Evolutionary conservation across 2,888 invertebrate genomes (phyloP).

Genomic region (Microplitis deprimator): DNA sequence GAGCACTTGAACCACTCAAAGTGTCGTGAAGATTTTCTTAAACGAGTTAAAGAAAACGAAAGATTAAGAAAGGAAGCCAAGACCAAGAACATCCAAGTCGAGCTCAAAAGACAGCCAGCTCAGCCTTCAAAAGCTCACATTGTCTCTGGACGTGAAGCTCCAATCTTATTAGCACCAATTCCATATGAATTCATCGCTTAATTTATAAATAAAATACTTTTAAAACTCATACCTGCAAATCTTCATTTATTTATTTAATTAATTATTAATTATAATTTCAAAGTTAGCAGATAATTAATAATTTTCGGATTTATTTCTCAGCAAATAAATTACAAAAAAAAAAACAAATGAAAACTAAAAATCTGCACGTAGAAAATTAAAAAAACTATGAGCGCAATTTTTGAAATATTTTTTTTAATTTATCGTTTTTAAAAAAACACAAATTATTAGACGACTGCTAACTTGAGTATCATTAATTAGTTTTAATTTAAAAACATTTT

Average conservation of each 20-base stretch:
- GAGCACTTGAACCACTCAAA: conserved; percentile 99
- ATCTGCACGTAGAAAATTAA: too few species aligned
- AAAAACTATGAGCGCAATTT: too few species aligned
- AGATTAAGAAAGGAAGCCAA: conserved; percentile 88
- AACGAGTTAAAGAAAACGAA: conserved; percentile 94
- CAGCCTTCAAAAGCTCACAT: conserved; percentile 90
- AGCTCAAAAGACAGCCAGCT: conserved; percentile 88
- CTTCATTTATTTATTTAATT: conserved; percentile 51
- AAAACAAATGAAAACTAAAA: too few species aligned
- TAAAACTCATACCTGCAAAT: conserved; percentile 28
- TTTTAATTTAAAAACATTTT: too few species aligned
- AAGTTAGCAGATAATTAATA: too few species aligned
- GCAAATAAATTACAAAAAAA: too few species aligned
- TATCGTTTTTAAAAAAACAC: too few species aligned
- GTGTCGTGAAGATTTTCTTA: conserved; percentile 96
- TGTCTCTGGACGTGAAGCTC: conserved; percentile 85
- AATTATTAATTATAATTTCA: too few species aligned
- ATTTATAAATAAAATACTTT: conserved; percentile 63
- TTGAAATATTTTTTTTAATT: too few species aligned
- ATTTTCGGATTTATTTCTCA: too few species aligned
- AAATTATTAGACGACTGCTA: too few species aligned
- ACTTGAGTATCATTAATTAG: too few species aligned
- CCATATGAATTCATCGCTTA: conserved; percentile 99
- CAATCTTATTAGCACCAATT: conserved; percentile 91
- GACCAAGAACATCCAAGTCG: conserved; percentile 80